Evolutionary conservation across 1,140 invertebrate genomes (phyloP).

Genomic region (Atopsyche davidsoni): DNA sequence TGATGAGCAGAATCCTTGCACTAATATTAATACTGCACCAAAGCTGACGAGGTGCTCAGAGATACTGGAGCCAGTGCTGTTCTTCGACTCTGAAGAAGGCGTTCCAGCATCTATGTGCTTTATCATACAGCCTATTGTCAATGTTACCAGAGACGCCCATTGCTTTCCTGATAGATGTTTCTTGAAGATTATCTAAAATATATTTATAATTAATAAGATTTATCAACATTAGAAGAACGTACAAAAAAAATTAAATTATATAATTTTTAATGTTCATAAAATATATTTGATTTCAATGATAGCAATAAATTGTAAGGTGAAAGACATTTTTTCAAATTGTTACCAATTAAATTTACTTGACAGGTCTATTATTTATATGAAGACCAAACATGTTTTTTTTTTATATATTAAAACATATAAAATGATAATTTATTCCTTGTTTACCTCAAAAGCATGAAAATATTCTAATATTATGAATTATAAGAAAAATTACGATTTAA

Average conservation of each 20-base stretch:
- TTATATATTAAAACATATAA: no score
- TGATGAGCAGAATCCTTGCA: conserved; percentile 87
- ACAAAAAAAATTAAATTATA: not conserved
- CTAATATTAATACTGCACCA: conserved; percentile 67
- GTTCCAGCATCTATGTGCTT: conserved; percentile 74
- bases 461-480: no score
- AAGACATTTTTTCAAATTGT: no score
- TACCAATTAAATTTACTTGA: no score
- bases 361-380: no score
- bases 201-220: no score
- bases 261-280: conserved; percentile 6
- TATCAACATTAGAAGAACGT: not conserved
- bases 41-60: conserved; percentile 47
- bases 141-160: conserved; percentile 81
- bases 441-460: no score
- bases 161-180: conserved; percentile 76
- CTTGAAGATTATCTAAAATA: conserved; percentile 78
- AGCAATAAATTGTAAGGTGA: no score
- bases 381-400: no score
- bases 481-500: no score
- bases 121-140: conserved; percentile 87
- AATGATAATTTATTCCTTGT: no score
- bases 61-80: not conserved
- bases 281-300: conserved; percentile 9
- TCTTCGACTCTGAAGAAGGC: conserved; percentile 10